Conservation (phyloP, 2,888 invertebrate species). For the Hirtodrosophila cameraria region DNA sequence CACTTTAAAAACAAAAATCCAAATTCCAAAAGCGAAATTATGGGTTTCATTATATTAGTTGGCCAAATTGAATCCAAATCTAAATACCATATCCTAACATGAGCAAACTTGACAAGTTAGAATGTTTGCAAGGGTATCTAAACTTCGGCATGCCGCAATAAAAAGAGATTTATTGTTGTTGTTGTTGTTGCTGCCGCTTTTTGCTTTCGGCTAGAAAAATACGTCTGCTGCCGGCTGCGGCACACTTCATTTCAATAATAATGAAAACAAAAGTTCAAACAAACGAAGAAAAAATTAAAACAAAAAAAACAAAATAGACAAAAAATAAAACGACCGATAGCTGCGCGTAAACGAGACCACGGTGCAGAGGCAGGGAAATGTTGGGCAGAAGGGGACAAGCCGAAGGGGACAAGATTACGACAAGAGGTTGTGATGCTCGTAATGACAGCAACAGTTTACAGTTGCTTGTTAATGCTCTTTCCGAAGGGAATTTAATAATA, state of each 20-base stretch:
- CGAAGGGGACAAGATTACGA: constrained; percentile 29
- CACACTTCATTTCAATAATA: constrained; percentile 66
- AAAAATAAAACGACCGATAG: constrained; percentile 45
- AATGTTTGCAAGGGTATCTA: too few relatives aligned
- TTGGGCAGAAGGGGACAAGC: neutral
- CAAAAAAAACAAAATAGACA: neutral
- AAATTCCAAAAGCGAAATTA: too few relatives aligned
- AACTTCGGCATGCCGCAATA: too few relatives aligned
- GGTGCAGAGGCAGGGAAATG: constrained; percentile 5
- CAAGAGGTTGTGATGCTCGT: constrained; percentile 30
- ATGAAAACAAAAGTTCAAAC: constrained; percentile 72
- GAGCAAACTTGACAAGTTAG: too few relatives aligned
- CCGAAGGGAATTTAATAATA: neutral
- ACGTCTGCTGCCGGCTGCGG: constrained; percentile 24
- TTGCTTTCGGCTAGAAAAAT: constrained; percentile 68
- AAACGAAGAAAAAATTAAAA: constrained; percentile 37
- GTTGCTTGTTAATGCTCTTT: constrained; percentile 52
- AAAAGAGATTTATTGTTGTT: constrained; percentile 13
- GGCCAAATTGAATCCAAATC: too few relatives aligned
- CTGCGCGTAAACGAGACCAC: constrained; percentile 13
- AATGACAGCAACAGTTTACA: constrained; percentile 58
- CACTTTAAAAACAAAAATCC: too few relatives aligned
- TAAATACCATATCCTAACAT: too few relatives aligned
- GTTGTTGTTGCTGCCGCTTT: constrained; percentile 8
- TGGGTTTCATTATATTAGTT: too few relatives aligned